Base-by-base conservation (phyloP, 2,113 vertebrate genomes). In the Hypomesus transpacificus region DNA sequence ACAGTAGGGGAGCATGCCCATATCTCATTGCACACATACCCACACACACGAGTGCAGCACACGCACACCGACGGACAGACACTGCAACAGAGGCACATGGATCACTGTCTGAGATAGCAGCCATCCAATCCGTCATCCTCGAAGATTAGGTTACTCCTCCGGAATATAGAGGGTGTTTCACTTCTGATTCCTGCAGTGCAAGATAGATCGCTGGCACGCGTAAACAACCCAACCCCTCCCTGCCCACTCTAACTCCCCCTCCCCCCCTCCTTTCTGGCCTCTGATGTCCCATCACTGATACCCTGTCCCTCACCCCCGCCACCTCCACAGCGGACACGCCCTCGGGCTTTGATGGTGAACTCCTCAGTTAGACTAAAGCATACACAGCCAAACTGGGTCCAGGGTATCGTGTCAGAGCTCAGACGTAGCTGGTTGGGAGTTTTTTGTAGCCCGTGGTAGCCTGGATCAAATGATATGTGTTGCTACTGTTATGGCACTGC, bases 101-200 rank as follows among this genome's bases (percentile, higher is more conserved):
- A 82, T 89, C 85, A 87, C 39, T 74, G 64, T 82, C 77, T 59
- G 72, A 75, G 76, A 81, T 67, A n/a, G 70, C 76, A 34, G 69
- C 73, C 78, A 79, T 80, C 78, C 78, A 89, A 87, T 89, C 80
- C 66, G 61, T 86, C 87, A 87, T 78, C 61, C 84, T 84, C 78
- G 72, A 64, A 79, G 69, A 66, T 58, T 61, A 54, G 76, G 74
- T 75, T 13, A 28, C 80, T 78, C 75, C 74, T 52, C 74, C 76
- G 76, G 82, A 83, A 76, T 73, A 79, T 52, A 22, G 60, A 78
- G 69, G 76, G 72, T 70, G 67, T 76, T 82, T 84, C 73, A 77
- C 56, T 61, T 82, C 50, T 21, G 73, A 74, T 76, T 72, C 66
- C 76, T 77, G 68, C 52, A 66, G 22, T 28, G 64, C 52, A 64